phyloP scores from a whole-genome alignment of 2,113 vertebrate species.

The Limanda limanda region DNA sequence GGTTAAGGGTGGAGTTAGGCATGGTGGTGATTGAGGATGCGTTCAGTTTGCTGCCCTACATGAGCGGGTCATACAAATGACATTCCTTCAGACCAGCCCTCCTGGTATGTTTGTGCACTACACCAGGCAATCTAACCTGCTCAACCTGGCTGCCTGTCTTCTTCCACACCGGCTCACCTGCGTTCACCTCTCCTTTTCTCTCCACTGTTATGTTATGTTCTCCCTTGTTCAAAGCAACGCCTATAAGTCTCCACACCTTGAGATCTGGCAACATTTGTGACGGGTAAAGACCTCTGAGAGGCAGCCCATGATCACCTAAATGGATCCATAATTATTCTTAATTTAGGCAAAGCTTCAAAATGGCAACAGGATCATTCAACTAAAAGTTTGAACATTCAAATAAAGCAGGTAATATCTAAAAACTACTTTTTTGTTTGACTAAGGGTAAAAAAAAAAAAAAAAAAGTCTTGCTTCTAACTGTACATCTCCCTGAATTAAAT shows the following conservation, averaged over 20 bases:
- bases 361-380: neutral
- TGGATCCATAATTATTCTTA: conserved; percentile 23
- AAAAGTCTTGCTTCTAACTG: neutral
- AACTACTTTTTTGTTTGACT: conserved; percentile 11
- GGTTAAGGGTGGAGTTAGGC: conserved; percentile 8
- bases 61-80: conserved; percentile 70
- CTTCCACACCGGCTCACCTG: conserved; percentile 35
- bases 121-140: conserved; percentile 74
- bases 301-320: conserved; percentile 27
- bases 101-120: conserved; percentile 61
- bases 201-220: neutral
- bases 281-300: conserved; percentile 2
- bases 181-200: conserved; percentile 28
- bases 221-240: conserved; percentile 32
- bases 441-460: conserved; percentile 20
- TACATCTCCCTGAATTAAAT: conserved; percentile 26
- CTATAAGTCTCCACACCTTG: conserved; percentile 55
- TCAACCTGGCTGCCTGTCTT: conserved; percentile 73
- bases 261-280: conserved; percentile 51
- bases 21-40: conserved; percentile 11
- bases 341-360: conserved; percentile 12
- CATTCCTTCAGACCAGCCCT: conserved; percentile 76
- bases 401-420: neutral
- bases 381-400: conserved; percentile 10
- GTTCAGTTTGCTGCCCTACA: conserved; percentile 59